Evolutionary conservation across 1,140 invertebrate genomes (phyloP), one percentile per base, ranked within the genome.

Genomic region (Cotesia typhae): DNA sequence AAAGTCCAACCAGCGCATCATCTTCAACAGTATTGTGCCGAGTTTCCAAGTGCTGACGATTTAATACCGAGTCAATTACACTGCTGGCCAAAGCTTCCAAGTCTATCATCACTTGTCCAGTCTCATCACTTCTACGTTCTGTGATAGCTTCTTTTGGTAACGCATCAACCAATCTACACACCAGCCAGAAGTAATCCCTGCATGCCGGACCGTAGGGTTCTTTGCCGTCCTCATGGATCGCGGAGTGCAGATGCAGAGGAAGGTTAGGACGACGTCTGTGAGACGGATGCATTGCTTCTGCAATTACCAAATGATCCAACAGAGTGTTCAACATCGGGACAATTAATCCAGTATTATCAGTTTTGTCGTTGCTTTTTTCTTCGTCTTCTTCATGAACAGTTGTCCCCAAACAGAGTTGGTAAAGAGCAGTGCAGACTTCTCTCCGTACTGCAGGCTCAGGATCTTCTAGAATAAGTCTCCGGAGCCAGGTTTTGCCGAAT

Each of bases 141-240:
- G 92, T 93, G 38, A 94, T 90, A 72, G 93, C 89, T 76, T 95
- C 94, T 72, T 92, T 91, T 0, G 94, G 93, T 4, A 96, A 82
- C 5, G 92, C 93, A 78, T 98, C 96, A 4, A 98, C 92, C 5
- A 98, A 87, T 14, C 95, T 89, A 77, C 95, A 95, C 1, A 96
- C 88, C 0, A 98, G 86, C 95, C 95, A 97, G 82, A 98, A 97
- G 84, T 97, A 98, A 83, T 98, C 96, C 20, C 95, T 85, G 85
- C 96, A 97, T 4, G 96, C 95, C 4, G 95, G 95, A 1, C 96
- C 96, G 82, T 95, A 97, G 0, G 95, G 94, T 79, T 97, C 95
- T 80, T 97, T 97, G 2, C 94, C 93, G 80, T 95, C 94, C 79
- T 96, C 94, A 0, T 72, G 71, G 47, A 91, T 83, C 0, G 87